Percentiles rank a stretch among this genome's conserved stretches.
Conservation (phyloP, 2,888 invertebrate genomes). For the Eristalis tenax region DNA sequence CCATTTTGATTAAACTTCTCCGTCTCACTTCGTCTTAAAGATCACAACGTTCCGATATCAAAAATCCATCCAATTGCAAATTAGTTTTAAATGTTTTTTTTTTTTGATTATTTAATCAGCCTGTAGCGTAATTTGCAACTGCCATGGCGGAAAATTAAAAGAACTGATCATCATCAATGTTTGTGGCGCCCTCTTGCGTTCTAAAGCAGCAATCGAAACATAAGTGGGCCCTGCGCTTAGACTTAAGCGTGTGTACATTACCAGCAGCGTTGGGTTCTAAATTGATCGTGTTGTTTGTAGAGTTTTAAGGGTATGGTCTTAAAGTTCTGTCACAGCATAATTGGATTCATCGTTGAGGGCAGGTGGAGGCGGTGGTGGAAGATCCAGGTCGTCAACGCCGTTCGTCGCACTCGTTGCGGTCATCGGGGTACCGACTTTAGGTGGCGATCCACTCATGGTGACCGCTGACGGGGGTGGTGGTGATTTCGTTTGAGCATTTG, state of each 20-base stretch:
- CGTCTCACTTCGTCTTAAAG: conserved; percentile 18
- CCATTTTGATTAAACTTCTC: conserved; percentile 51
- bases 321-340: conserved; percentile 81
- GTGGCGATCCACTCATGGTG: conserved; percentile 64
- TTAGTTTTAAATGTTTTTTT: conserved; percentile 56
- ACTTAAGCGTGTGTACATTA: conserved; percentile 39
- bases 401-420: conserved; percentile 70
- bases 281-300: conserved; percentile 2
- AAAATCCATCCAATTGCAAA: conserved; percentile 61
- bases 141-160: conserved; percentile 13
- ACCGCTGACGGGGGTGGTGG: conserved; percentile 69
- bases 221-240: conserved; percentile 30
- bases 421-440: conserved; percentile 69
- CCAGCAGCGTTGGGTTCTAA: conserved; percentile 43
- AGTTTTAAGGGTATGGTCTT: conserved; percentile 64
- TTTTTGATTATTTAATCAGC: conserved; percentile 73
- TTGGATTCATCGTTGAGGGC: conserved; percentile 81
- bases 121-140: conserved; percentile 73
- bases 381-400: conserved; percentile 77
- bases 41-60: conserved; percentile 54
- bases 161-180: conserved; percentile 41
- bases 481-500: conserved; percentile 73
- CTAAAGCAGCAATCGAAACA: conserved; percentile 65
- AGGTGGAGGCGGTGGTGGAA: conserved; percentile 79
- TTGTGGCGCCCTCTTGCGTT: conserved; percentile 39